Percentiles rank a stretch among this genome's conserved stretches.
phyloP scores from a whole-genome alignment of 2,113 vertebrate genomes.

The Sinocyclocheilus grahami region DNA sequence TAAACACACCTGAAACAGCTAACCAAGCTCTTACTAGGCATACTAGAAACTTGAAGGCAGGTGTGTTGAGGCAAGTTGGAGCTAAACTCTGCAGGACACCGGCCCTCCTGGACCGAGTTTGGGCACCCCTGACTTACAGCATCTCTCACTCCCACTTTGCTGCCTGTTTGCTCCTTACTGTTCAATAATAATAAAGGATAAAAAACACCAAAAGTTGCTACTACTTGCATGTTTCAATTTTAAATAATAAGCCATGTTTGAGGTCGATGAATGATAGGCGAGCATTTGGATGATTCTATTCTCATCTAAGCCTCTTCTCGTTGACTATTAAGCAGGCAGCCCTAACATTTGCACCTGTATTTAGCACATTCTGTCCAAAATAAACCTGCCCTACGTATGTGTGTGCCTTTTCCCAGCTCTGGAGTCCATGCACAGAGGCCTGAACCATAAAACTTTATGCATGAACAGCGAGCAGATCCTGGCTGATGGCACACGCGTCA shows the following conservation, averaged over 20 bases:
- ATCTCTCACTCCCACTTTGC: too few species aligned
- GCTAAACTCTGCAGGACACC: too few species aligned
- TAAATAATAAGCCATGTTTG: neutral
- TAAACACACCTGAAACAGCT: too few species aligned
- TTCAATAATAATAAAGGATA: too few species aligned
- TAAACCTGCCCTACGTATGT: neutral
- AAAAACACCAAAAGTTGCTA: too few species aligned
- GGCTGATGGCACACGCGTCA: slow-evolving; percentile 76
- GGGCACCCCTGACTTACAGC: too few species aligned
- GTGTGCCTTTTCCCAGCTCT: slow-evolving; percentile 69
- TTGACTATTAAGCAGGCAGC: neutral
- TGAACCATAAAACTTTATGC: slow-evolving; percentile 84
- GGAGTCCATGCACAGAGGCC: slow-evolving; percentile 70
- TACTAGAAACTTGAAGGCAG: too few species aligned
- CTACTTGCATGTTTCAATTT: too few species aligned
- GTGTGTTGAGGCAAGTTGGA: too few species aligned
- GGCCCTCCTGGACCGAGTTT: too few species aligned
- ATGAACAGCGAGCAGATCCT: slow-evolving; percentile 90
- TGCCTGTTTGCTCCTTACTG: too few species aligned
- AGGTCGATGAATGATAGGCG: neutral
- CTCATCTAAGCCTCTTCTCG: neutral
- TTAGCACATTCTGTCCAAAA: neutral
- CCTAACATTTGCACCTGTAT: neutral
- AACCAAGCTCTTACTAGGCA: too few species aligned
- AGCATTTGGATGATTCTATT: neutral